Evolutionary conservation across 2,797 vertebrate genomes (phyloP).

Genomic region (Pampus argenteus): DNA sequence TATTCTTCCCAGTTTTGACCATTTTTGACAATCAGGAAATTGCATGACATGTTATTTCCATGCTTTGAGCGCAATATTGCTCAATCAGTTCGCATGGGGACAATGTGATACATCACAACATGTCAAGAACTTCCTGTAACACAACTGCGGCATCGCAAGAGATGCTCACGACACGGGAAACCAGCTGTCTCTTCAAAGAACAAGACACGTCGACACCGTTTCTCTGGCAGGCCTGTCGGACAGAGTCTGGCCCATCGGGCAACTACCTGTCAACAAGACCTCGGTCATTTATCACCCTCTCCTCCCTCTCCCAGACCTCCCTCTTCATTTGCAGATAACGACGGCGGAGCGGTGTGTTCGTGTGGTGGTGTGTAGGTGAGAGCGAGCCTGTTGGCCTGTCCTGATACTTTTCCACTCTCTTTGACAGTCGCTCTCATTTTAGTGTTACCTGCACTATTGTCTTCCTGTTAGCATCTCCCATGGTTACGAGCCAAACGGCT

Average conservation of each 20-base stretch:
- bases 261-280: constrained; percentile 74
- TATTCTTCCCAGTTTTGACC: constrained; percentile 35
- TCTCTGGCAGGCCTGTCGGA: constrained; percentile 55
- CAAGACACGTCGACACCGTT: constrained; percentile 64
- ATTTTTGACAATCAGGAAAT: constrained; percentile 53
- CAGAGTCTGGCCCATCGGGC: constrained; percentile 47
- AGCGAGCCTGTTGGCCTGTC: constrained; percentile 37
- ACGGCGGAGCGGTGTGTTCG: constrained; percentile 22
- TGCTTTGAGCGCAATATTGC: constrained; percentile 15
- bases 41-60: constrained; percentile 47
- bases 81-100: constrained; percentile 43
- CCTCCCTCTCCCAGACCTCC: constrained; percentile 55
- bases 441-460: constrained; percentile 41
- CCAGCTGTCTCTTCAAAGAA: constrained; percentile 76
- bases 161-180: constrained; percentile 32
- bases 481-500: constrained; percentile 20
- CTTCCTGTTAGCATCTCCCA: constrained; percentile 25
- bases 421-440: constrained; percentile 20
- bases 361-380: constrained; percentile 31
- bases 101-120: constrained; percentile 56
- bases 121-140: constrained; percentile 61
- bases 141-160: constrained; percentile 9
- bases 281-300: constrained; percentile 58
- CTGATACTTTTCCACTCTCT: constrained; percentile 39
- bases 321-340: constrained; percentile 58